Conservation (phyloP, 92 coral and sea anemone species). For the Meandrina meandrites region DNA sequence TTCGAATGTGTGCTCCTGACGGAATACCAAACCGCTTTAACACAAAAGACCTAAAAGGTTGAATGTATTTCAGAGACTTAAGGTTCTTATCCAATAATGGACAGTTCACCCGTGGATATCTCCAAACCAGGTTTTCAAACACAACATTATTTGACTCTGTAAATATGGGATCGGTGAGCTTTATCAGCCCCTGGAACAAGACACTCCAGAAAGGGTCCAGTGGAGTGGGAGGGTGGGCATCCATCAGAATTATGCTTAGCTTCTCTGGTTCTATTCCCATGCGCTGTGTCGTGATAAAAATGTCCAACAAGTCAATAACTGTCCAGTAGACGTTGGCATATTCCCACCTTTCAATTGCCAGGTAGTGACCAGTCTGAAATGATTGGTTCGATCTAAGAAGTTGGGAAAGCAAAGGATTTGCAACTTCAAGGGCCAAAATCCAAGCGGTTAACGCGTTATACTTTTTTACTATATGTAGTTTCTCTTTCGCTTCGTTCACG, state of each 20-base stretch:
- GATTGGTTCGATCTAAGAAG: not conserved
- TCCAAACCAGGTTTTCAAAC: constrained; percentile 30
- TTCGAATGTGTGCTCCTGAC: not conserved
- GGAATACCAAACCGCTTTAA: constrained; percentile 19
- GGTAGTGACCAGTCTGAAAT: constrained; percentile 19
- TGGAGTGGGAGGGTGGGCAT: constrained; percentile 12
- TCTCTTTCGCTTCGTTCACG: not conserved
- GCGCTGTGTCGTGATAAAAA: constrained; percentile 32
- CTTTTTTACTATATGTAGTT: not conserved
- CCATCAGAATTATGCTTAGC: constrained; percentile 27
- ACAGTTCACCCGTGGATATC: constrained; percentile 19
- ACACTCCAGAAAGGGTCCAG: constrained; percentile 39
- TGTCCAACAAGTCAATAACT: constrained; percentile 23
- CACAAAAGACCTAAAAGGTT: constrained; percentile 30
- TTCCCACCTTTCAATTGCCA: constrained; percentile 31
- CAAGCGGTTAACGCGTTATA: not conserved
- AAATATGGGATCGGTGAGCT: constrained; percentile 7
- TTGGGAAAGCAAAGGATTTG: not conserved
- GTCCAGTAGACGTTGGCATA: constrained; percentile 45
- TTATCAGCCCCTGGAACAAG: constrained; percentile 4
- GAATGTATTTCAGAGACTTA: not conserved
- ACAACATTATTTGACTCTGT: constrained; percentile 1
- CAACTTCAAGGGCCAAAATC: constrained; percentile 8
- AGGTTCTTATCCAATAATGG: constrained; percentile 5
- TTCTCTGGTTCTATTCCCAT: constrained; percentile 32